phyloP scores from a whole-genome alignment of 2,888 invertebrate genomes.

The Brachyptera risi region DNA sequence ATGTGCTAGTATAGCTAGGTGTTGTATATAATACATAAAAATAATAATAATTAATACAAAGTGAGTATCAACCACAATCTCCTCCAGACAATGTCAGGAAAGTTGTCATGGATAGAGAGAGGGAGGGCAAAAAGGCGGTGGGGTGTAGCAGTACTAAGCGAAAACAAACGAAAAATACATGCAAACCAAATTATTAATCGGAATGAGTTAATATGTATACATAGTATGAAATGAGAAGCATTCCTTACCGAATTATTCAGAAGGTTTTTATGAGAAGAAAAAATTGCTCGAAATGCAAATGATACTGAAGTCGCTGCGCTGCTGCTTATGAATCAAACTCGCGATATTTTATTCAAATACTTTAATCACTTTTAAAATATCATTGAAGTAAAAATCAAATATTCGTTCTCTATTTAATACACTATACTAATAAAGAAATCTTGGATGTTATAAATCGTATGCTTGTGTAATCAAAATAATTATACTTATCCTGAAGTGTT shows the following conservation, averaged over 20 bases:
- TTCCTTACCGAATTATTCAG: slow-evolving; percentile 23
- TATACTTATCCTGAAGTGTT: no score
- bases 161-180: slow-evolving; percentile 25
- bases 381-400: no score
- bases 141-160: slow-evolving; percentile 33
- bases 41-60: slow-evolving; percentile 5
- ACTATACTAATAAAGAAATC: no score
- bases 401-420: no score
- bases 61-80: slow-evolving; percentile 25
- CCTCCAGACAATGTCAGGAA: slow-evolving; percentile 37
- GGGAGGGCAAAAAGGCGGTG: slow-evolving; percentile 34
- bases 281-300: slow-evolving; percentile 7
- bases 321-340: neutral
- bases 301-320: slow-evolving; percentile 5
- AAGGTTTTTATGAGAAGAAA: slow-evolving; percentile 1
- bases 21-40: neutral
- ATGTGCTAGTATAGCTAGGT: neutral
- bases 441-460: no score
- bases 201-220: neutral
- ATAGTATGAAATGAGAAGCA: slow-evolving; percentile 19
- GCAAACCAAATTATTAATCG: no score
- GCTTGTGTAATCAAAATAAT: no score
- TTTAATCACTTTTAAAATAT: no score
- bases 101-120: slow-evolving; percentile 35
- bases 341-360: neutral